phyloP scores from a whole-genome alignment of 2,888 invertebrate species.

The Formica aserva region DNA sequence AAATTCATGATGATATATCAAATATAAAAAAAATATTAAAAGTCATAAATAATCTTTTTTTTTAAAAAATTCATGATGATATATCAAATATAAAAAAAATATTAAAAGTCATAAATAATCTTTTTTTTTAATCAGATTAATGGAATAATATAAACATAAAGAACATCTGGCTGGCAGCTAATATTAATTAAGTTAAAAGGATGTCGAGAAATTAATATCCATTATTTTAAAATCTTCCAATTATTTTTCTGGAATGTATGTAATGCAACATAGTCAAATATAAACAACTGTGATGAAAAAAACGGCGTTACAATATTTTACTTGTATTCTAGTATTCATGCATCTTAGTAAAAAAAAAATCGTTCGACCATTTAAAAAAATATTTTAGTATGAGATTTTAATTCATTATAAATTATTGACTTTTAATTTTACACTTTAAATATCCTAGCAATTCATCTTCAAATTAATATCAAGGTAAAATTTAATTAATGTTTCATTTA shows the following conservation, averaged over 20 bases:
- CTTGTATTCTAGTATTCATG: neutral
- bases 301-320: neutral
- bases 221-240: neutral
- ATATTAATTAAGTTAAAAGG: neutral
- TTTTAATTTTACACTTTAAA: neutral
- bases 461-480: constrained; percentile 16
- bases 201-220: neutral
- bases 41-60: neutral
- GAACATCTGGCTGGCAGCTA: neutral
- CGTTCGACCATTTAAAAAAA: neutral
- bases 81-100: neutral
- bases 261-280: neutral
- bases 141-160: neutral
- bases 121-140: constrained; percentile 21
- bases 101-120: neutral
- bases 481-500: neutral
- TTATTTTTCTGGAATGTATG: neutral
- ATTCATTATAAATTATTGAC: neutral
- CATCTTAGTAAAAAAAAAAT: neutral
- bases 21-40: neutral
- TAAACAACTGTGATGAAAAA: neutral
- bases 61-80: neutral
- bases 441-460: neutral
- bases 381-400: neutral
- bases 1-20: neutral